Conservation (phyloP, 1,140 invertebrate species). For the Caenorhabditis latens region DNA sequence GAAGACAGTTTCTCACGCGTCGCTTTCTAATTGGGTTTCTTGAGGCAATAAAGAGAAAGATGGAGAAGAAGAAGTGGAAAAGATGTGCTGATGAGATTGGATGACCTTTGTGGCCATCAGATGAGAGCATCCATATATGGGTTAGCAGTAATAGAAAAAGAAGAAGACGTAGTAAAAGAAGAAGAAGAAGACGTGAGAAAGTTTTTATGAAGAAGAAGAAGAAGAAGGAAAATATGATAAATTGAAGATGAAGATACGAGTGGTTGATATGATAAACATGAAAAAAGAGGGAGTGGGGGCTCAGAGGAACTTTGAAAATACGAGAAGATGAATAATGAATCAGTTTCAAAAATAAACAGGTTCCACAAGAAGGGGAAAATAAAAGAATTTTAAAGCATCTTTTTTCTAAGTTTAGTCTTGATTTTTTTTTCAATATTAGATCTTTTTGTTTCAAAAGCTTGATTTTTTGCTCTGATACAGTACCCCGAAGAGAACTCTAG, state of each 20-base stretch:
- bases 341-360: not conserved
- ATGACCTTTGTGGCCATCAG: conserved; percentile 35
- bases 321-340: not conserved
- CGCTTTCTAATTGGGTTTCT: conserved; percentile 55
- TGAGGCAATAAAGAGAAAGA: conserved; percentile 13
- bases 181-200: not conserved
- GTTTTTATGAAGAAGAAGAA: not conserved
- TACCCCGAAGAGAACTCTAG: not conserved
- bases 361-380: not conserved
- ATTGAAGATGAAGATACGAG: not conserved
- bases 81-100: conserved; percentile 51
- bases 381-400: too few relatives aligned
- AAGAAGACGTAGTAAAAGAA: not conserved
- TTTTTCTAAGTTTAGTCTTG: too few relatives aligned
- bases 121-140: conserved; percentile 21
- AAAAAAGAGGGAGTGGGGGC: not conserved
- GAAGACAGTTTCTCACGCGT: conserved; percentile 47
- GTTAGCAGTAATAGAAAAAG: not conserved
- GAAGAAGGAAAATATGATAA: conserved; percentile 19
- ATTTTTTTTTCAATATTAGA: too few relatives aligned
- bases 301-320: not conserved
- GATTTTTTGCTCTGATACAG: too few relatives aligned
- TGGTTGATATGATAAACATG: conserved; percentile 46
- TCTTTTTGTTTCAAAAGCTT: too few relatives aligned
- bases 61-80: not conserved